Percentiles rank a stretch among this genome's conserved stretches.
These are phyloP conservation scores for Melanaphis sacchari DNA, from an alignment of 1,140 invertebrate genomes.

Conservation along the genomic window DNA sequence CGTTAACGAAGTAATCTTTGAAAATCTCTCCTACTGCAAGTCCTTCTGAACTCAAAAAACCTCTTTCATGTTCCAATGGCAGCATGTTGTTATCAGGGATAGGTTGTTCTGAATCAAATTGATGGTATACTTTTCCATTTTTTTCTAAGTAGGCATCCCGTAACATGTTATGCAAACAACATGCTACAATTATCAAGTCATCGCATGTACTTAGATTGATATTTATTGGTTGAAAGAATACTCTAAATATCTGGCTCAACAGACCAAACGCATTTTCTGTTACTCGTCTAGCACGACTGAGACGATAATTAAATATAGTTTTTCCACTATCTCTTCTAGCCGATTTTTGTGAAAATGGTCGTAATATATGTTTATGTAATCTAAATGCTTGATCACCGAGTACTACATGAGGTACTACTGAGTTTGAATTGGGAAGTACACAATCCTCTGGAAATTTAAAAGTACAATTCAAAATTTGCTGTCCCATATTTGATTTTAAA, in stretches of 20 bases:
- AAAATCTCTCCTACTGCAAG: background rate
- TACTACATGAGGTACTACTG: slow-evolving; percentile 61
- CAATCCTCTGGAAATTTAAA: slow-evolving; percentile 62
- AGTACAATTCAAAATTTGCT: slow-evolving; percentile 60
- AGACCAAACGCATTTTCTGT: slow-evolving; percentile 18
- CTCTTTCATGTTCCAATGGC: background rate
- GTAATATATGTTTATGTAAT: slow-evolving; percentile 62
- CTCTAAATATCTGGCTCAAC: background rate
- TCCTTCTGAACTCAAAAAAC: background rate
- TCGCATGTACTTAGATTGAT: background rate
- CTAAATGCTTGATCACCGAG: slow-evolving; percentile 65
- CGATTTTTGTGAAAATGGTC: slow-evolving; percentile 62
- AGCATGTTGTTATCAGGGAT: background rate
- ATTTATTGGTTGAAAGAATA: background rate
- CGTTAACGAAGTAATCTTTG: background rate
- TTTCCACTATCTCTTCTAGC: background rate
- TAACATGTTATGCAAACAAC: background rate
- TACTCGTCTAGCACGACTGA: background rate
- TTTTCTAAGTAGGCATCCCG: background rate
- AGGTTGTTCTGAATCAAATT: background rate
- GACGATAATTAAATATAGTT: slow-evolving; percentile 20
- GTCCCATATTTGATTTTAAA: slow-evolving; percentile 49
- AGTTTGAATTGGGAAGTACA: slow-evolving; percentile 59
- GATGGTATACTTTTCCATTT: background rate
- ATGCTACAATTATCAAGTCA: background rate